Base-by-base conservation (phyloP, 2,797 vertebrate genomes). In the Hyperoplus immaculatus region DNA sequence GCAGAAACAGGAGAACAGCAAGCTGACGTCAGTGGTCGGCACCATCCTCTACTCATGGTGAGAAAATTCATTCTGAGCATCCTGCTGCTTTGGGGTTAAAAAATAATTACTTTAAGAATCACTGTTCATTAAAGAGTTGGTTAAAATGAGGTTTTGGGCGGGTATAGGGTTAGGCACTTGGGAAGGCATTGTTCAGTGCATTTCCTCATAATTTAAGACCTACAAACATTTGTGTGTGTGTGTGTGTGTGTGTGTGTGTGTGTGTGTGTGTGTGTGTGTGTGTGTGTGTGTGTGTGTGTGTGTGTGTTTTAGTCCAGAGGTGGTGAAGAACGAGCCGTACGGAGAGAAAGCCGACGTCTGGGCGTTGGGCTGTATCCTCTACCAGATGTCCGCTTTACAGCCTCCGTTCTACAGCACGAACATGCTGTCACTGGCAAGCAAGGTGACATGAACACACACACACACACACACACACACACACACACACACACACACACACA, bases 331-430 rank as follows among this genome's bases (percentile, higher is more conserved):
- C 5, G 97, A 99, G 87, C 96, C 92, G 0, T 97, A 96, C 0
- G 97, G 97, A 14, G 97, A 98, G 86, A 98, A 98, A 85, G 97
- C 96, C 3, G 97, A 98, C 21, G 92, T 98, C 61, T 99, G 97
- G 97, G 97, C 97, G 46, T 88, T 95, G 21, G 97, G 97, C 86
- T 99, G 96, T 75, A 91, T 98, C 84, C 94, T 98, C 36, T 97
- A 98, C 89, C 97, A 98, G 94, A 97, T 97, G 96, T 95, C 94
- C 15, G 94, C 95, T 11, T 94, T 99, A 82, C 94, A 88, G 8
- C 96, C 96, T 56, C 96, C 97, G 0, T 98, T 99, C 95, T 95
- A 96, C 89, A 97, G 96, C 88, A 94, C 88, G 51, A 98, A 97
- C 91, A 95, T 98, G 96, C 95, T 98, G 58, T 96, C 96, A 6